phyloP scores from a whole-genome alignment of 2,888 invertebrate species.

The Creontiades dilutus region DNA sequence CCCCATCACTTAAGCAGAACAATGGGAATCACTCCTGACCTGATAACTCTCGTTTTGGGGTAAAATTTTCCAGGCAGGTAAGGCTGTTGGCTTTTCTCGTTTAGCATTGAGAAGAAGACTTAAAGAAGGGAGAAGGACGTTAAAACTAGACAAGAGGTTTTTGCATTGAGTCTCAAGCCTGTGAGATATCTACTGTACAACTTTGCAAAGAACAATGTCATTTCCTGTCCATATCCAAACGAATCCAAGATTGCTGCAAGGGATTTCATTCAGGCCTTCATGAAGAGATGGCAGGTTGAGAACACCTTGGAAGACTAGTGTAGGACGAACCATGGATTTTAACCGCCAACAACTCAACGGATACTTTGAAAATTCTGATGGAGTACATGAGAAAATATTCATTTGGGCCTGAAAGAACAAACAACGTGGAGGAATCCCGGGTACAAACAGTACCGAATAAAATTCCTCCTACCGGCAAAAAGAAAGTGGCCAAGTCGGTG shows the following conservation, averaged over 20 bases:
- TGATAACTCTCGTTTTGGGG: too few species aligned
- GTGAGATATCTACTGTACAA: slow-evolving; percentile 19
- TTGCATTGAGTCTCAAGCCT: not conserved
- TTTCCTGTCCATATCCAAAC: not conserved
- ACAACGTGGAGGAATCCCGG: slow-evolving; percentile 73
- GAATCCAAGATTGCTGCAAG: too few species aligned
- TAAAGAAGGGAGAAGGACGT: too few species aligned
- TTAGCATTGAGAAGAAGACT: too few species aligned
- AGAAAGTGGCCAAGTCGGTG: slow-evolving; percentile 70
- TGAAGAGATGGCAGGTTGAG: not conserved
- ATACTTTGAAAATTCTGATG: slow-evolving; percentile 67
- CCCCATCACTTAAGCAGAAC: too few species aligned
- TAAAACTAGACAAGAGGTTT: too few species aligned
- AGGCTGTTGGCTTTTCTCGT: too few species aligned
- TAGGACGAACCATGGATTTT: not conserved
- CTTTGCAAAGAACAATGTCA: slow-evolving; percentile 25
- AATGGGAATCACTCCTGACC: too few species aligned
- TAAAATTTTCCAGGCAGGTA: too few species aligned
- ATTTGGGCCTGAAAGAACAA: slow-evolving; percentile 55
- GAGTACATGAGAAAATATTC: slow-evolving; percentile 25
- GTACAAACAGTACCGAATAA: slow-evolving; percentile 57
- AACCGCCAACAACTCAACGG: not conserved
- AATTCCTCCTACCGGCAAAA: slow-evolving; percentile 68
- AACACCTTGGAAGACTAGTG: not conserved
- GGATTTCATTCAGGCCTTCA: not conserved